Evolutionary conservation across 2,888 invertebrate genomes (phyloP), one percentile per base, ranked within the genome.

Genomic region (Cerceris ruficornis): DNA sequence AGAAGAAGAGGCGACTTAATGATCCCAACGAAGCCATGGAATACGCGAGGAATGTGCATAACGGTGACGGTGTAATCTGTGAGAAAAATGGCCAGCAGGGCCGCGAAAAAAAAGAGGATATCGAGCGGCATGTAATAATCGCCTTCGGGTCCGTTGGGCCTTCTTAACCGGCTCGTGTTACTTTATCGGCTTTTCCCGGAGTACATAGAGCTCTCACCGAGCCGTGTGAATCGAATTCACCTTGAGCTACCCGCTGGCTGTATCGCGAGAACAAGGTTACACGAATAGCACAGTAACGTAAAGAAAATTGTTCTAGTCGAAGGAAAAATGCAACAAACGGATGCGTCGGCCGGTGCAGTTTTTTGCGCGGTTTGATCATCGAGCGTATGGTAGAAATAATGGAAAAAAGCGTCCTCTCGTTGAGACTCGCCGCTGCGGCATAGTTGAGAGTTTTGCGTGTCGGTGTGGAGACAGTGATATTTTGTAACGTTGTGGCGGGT

Each of bases 21-120:
- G 79, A 69, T 75, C 55, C 62, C 69, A 78, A 80, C 62, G 84
- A 80, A 28, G 28, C 28, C 75, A 68, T 57, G 54, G 62, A 60
- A 68, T 72, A 82, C 83, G 75, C 77, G 54, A 58, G 77, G 83
- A 83, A 85, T 76, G 85, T 74, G 82, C 77, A 75, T 85, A 85
- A 85, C 85, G 85, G 81, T 77, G 77, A 83, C 75, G 69, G 59
- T 60, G 82, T 74, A 82, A 85, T 81, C 72, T 52, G 67, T 39
- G 69, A 41, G 72, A 82, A 77, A 80, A 81, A 82, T 81, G 55
- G 68, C 59, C 59, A 49, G 59, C 14, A 15, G 7, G 67, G 43
- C n/a, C n/a, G 58, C 8, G 13, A 52, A 62, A 17, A 52, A n/a
- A 39, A 61, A 28, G 15, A 55, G 43, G 9, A 15, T 68, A 57